A percentile compares a stretch with the other conserved stretches of the same genome.
These are phyloP conservation scores for Pteropus alecto DNA, from an alignment of 2,113 vertebrate genomes.

Conservation along the genomic window DNA sequence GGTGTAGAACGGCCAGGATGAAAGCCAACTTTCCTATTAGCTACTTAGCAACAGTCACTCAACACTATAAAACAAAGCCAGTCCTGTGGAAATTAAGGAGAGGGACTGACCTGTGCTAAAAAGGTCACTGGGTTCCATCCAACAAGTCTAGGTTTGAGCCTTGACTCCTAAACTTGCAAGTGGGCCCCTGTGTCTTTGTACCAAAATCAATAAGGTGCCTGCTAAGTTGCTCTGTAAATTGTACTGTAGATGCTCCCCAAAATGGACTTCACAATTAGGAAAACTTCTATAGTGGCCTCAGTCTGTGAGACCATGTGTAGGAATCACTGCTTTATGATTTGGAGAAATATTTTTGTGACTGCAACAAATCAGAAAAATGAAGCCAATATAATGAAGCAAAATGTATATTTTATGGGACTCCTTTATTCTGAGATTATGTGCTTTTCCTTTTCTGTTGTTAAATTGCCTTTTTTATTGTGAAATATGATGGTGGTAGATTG, in stretches of 20 bases:
- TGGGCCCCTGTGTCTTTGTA: not conserved
- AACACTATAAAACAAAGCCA: not conserved
- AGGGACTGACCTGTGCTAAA: not conserved
- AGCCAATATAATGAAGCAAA: not conserved
- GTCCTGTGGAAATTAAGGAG: not conserved
- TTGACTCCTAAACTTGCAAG: not conserved
- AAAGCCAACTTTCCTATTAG: slow-evolving; percentile 24
- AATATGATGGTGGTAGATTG: not conserved
- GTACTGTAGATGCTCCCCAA: not conserved
- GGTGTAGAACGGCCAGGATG: not conserved
- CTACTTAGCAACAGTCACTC: slow-evolving; percentile 17
- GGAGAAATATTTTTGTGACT: slow-evolving; percentile 18
- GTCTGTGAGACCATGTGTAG: not conserved
- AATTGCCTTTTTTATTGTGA: not conserved
- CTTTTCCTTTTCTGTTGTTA: not conserved
- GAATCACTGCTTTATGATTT: not conserved
- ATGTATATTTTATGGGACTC: not conserved
- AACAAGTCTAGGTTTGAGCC: not conserved
- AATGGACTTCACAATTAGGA: not conserved
- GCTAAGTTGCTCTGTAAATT: not conserved
- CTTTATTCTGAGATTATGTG: not conserved
- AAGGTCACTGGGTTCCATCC: not conserved
- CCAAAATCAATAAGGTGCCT: not conserved
- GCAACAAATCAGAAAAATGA: slow-evolving; percentile 4
- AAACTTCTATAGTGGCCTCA: not conserved